Base-by-base conservation (phyloP, 2,113 vertebrate genomes). In the Neogale vison region DNA sequence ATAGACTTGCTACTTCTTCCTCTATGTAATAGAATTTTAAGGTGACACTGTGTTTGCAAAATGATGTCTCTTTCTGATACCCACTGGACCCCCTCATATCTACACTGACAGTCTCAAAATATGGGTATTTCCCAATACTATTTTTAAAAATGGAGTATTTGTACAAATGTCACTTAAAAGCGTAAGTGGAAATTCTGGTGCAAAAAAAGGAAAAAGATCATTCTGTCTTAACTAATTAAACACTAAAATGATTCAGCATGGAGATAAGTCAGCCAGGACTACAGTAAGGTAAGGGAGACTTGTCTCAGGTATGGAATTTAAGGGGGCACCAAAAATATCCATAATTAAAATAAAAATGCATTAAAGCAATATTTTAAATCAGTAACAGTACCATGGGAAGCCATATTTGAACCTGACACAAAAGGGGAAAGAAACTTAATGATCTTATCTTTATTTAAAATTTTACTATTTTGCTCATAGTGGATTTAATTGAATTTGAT, bases 31-130 rank as follows among this genome's bases (percentile, higher is more conserved):
- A 72, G 34, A 92, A 83, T 82, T 67, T 92, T 83, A 92, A 52
- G 47, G 29, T 92, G 72, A 97, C 67, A 50, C 2, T 39, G 23
- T 96, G 83, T 94, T 96, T 94, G 52, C 76, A 96, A 95, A 96
- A 90, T 81, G 39, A 52, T 50, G 39, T 72, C 91, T 55, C n/a
- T 67, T 93, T 77, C 61, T 80, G 57, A 93, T 69, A 80, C 45
- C 42, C 80, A 63, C 15, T 50, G 93, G 69, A 95, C 90, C 90
- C 26, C 17, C 42, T 93, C n/a, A 93, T 50, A 95, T n/a, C 29
- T 21, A 57, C 31, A 36, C 0, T 42, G 45, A 82, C 26, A 36
- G 88, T 80, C 77, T 90, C 45, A 94, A 97, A 88, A 89, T 77
- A 57, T 84, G 79, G 34, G 69, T 71, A 81, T 94, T 87, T 96